phyloP scores from a whole-genome alignment of 2,797 vertebrate species.

The Phrynocephalus forsythii region DNA sequence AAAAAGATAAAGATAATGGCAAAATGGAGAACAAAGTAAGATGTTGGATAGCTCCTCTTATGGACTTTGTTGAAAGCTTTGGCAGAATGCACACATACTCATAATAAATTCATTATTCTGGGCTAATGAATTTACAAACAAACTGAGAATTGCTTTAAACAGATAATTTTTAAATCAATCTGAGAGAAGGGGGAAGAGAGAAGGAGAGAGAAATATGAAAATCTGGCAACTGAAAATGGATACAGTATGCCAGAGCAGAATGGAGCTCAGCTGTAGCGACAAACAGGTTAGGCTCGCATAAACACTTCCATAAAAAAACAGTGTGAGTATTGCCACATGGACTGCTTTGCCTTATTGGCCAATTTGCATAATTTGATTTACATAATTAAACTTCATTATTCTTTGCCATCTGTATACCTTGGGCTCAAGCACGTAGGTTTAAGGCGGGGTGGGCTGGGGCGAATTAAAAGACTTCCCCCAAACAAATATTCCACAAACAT shows the following conservation, averaged over 20 bases:
- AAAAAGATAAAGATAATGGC: not conserved
- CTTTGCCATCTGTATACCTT: conserved; percentile 43
- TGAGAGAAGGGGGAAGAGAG: no score
- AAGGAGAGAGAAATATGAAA: conserved; percentile 20
- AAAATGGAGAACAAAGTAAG: conserved; percentile 9
- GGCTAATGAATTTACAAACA: conserved; percentile 51
- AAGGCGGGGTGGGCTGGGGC: not conserved
- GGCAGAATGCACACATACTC: conserved; percentile 3
- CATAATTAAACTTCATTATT: conserved; percentile 59
- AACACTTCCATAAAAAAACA: conserved; percentile 41
- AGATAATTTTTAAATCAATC: not conserved
- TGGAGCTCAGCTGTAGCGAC: conserved; percentile 44
- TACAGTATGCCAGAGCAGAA: conserved; percentile 38
- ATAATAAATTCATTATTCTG: conserved; percentile 36
- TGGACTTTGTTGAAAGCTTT: conserved; percentile 42
- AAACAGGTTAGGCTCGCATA: conserved; percentile 56
- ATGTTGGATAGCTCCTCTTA: conserved; percentile 42
- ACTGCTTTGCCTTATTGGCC: conserved; percentile 29
- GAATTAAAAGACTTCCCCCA: conserved; percentile 22
- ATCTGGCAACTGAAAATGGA: conserved; percentile 58
- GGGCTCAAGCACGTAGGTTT: not conserved
- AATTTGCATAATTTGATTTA: conserved; percentile 57
- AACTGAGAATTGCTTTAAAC: conserved; percentile 5
- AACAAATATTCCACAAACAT: not conserved
- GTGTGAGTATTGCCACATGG: conserved; percentile 32